Base-by-base conservation (phyloP, 2,797 vertebrate genomes). In the Xiphophorus birchmanni region DNA sequence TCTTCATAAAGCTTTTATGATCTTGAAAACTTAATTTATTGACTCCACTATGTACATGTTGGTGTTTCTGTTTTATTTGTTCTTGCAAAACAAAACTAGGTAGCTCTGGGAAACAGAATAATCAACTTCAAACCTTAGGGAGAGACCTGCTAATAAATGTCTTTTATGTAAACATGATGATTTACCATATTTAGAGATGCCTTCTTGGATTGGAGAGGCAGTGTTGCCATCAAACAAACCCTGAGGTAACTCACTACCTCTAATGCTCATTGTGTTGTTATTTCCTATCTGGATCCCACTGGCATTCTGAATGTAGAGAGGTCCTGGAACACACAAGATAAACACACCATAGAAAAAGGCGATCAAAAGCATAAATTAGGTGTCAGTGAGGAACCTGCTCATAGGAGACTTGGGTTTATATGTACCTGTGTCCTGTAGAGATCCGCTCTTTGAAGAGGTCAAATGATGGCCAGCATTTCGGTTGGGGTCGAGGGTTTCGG, bases 241-340 rank as follows among this genome's bases (percentile, higher is more conserved):
- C 18, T 4, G 5, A 42, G 29, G 3, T 10, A 78, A 74, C 0
- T 95, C 93, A 45, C 32, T 17, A 84, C 89, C 45, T 72, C 89
- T 86, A 78, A 98, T 90, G 56, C 91, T 95, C 96, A 99, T 95
- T 0, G 45, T 85, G 93, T 99, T 99, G 91, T 95, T 79, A 85
- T 88, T 93, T 79, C 98, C 98, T 47, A 99, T 97, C 87, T 99
- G 98, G 94, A 99, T 88, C 75, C 94, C 95, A 15, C 90, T 95
- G 80, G 97, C 96, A 42, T 96, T 95, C 3, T 23, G 87, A 89
- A 99, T 96, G 87, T 65, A 90, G 48, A 93, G 90, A 40, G 90
- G 84, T 23, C 78, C 95, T 96, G 67, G 29, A 84, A 80, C 11
- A 75, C 42, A 87, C 45, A 84, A 75, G 88, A 82, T n/a, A 89